Base-by-base conservation (phyloP, 2,113 vertebrate species). In the Cyanoderma ruficeps region DNA sequence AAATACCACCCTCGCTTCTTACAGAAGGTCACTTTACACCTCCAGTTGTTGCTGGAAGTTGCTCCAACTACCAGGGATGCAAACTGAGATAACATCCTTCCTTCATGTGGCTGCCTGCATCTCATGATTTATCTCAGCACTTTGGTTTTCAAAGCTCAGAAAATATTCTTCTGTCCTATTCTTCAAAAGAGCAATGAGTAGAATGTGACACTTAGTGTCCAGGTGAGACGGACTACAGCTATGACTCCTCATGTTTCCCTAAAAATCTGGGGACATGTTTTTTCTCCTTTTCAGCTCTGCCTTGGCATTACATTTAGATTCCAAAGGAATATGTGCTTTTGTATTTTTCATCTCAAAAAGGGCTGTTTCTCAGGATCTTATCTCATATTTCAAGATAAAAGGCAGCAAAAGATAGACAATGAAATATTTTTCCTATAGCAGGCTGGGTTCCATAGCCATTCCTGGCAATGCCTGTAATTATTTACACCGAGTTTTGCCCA, bases 21-120 rank as follows among this genome's bases (percentile, higher is more conserved):
- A 85, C 94, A 94, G 69, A 98, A 65, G 61, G 25, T 98, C 61
- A 99, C 98, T 30, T 79, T 98, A 33, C 97, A 98, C 74, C 98
- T 99, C 72, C 99, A 99, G 97, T 89, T 99, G 61, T 97, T 99
- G 67, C 96, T 99, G 27, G 98, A 99, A 96, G 98, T 99, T 19
- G 98, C 98, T 59, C 98, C 98, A 2, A 97, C 98, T 69, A 96
- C 97, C 18, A 98, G 96, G 94, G 98, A 98, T 75, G 39, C 6
- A 59, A 80, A 98, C 47, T 97, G 87, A 97, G 65, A 47, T 33
- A 53, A 76, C 0, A 3, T 53, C 27, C 9, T 67, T 21, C 68
- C 46, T 41, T 9, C 2, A 0, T 2, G 1, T 39, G 83, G 69
- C 84, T 88, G 53, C 19, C n/a, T 37, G 15, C 31, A 41, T 39